Evolutionary conservation across 2,888 invertebrate species (phyloP).

Genomic region (Troglohyphantes excavatus): DNA sequence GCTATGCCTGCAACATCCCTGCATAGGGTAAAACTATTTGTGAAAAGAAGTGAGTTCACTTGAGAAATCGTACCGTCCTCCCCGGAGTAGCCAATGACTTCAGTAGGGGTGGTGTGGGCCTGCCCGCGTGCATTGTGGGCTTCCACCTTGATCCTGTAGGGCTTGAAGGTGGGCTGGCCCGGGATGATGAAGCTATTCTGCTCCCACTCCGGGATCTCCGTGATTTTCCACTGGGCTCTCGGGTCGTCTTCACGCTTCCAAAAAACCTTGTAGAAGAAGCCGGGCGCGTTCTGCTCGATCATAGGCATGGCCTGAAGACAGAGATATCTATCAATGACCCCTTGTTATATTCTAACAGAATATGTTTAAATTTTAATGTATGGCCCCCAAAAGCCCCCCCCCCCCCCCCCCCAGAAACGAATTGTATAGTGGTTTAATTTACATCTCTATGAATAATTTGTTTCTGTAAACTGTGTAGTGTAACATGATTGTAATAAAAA

Average conservation of each 20-base stretch:
- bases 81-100: slow-evolving; percentile 94
- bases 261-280: slow-evolving; percentile 83
- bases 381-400: too few relatives aligned
- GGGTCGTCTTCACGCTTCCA: slow-evolving; percentile 81
- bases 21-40: too few relatives aligned
- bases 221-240: slow-evolving; percentile 59
- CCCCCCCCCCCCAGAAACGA: too few relatives aligned
- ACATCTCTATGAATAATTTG: too few relatives aligned
- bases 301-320: slow-evolving; percentile 83
- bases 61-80: slow-evolving; percentile 87
- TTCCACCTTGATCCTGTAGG: slow-evolving; percentile 81
- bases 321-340: too few relatives aligned
- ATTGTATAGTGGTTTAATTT: too few relatives aligned
- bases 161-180: slow-evolving; percentile 82
- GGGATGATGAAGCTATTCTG: slow-evolving; percentile 81
- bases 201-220: slow-evolving; percentile 76
- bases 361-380: too few relatives aligned
- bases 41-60: neutral
- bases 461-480: too few relatives aligned
- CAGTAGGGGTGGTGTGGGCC: slow-evolving; percentile 86
- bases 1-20: too few relatives aligned
- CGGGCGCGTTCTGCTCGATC: slow-evolving; percentile 84
- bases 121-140: slow-evolving; percentile 77
- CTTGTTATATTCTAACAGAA: too few relatives aligned
- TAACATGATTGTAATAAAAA: too few relatives aligned